phyloP scores from a whole-genome alignment of 2,113 vertebrate genomes.

The Echinops telfairi region DNA sequence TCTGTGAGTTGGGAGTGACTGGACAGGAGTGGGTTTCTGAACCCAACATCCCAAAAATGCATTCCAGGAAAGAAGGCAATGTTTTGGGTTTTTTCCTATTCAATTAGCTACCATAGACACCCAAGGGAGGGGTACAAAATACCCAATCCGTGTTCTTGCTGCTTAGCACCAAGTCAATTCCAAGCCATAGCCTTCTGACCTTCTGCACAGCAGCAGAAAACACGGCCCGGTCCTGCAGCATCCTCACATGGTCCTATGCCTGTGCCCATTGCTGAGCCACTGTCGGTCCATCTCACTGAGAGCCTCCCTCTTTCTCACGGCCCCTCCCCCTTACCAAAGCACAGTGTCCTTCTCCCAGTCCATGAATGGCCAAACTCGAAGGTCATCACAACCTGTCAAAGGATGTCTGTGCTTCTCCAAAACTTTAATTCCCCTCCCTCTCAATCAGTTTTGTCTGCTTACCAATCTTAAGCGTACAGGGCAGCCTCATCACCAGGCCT shows the following conservation, averaged over 20 bases:
- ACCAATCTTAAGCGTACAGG: background rate
- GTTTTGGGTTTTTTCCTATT: slow-evolving; percentile 17
- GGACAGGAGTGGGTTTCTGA: background rate
- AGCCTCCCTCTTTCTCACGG: too few relatives aligned
- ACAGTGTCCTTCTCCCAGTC: too few relatives aligned
- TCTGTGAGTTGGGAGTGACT: background rate
- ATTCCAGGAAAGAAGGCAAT: background rate
- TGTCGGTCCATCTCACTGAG: too few relatives aligned
- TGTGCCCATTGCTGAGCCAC: too few relatives aligned
- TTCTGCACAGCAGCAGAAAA: too few relatives aligned
- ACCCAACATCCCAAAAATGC: background rate
- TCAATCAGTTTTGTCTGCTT: background rate
- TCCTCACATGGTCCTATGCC: too few relatives aligned
- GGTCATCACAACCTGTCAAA: background rate
- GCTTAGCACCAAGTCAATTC: too few relatives aligned
- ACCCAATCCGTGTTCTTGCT: too few relatives aligned
- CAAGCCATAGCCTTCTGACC: too few relatives aligned
- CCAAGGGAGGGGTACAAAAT: background rate
- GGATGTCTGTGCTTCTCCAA: background rate
- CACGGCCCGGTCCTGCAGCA: background rate
- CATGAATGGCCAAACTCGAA: background rate
- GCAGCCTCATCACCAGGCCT: background rate
- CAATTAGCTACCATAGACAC: slow-evolving; percentile 9
- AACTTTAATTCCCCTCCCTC: background rate
- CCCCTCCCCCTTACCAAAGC: too few relatives aligned